Conservation (phyloP, 1,140 invertebrate genomes). For the Venturia canescens region DNA sequence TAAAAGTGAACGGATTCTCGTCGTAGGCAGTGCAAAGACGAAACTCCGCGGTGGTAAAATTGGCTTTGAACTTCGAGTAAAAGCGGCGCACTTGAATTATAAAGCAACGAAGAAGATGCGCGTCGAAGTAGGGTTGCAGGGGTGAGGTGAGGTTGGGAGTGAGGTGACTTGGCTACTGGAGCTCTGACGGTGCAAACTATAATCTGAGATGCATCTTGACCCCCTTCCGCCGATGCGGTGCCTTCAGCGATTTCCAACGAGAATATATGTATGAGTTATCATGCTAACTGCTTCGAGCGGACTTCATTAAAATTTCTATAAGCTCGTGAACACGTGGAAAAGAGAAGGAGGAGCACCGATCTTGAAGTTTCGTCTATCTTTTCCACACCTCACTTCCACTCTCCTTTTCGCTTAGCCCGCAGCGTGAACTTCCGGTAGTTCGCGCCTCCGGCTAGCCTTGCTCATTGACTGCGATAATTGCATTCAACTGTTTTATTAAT, state of each 20-base stretch:
- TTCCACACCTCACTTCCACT: neutral
- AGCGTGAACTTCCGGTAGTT: neutral
- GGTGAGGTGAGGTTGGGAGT: neutral
- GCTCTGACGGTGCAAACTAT: conserved; percentile 11
- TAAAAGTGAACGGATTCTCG: neutral
- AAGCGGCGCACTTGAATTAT: conserved; percentile 23
- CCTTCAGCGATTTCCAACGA: neutral
- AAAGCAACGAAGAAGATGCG: conserved; percentile 1
- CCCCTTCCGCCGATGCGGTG: neutral
- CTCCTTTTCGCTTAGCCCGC: neutral
- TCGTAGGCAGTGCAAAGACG: neutral
- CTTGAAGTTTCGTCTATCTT: neutral
- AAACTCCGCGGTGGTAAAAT: conserved; percentile 1
- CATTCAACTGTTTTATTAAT: conserved; percentile 12
- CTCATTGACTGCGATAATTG: conserved; percentile 4
- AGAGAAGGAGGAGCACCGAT: neutral
- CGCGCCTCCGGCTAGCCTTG: neutral
- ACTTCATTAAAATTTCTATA: conserved; percentile 38
- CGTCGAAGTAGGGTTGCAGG: neutral
- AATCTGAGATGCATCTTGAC: conserved; percentile 24
- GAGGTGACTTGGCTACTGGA: conserved; percentile 14
- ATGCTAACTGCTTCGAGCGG: conserved; percentile 1
- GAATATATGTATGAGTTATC: conserved; percentile 13
- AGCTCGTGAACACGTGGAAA: neutral
- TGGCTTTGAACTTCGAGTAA: conserved; percentile 40